phyloP scores from a whole-genome alignment of 2,888 invertebrate species.

The Eledone cirrhosa region DNA sequence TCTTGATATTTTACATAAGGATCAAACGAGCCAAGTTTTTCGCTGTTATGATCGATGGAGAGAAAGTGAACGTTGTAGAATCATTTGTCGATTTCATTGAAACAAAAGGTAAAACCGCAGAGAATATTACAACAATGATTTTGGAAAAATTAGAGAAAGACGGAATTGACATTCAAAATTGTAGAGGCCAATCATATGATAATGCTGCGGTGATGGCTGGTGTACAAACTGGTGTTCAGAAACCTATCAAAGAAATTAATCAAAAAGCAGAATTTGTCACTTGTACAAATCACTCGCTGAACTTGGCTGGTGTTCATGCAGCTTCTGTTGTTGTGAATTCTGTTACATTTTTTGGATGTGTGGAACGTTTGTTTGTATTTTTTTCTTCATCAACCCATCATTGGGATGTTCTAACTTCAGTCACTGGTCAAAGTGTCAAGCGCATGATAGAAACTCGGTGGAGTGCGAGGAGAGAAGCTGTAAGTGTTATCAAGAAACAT shows the following conservation, averaged over 20 bases:
- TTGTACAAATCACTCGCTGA: not conserved
- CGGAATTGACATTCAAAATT: not conserved
- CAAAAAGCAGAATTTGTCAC: too few species aligned
- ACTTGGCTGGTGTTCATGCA: not conserved
- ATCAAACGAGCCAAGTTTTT: not conserved
- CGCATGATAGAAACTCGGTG: too few species aligned
- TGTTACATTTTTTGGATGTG: not conserved
- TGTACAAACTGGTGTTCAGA: not conserved
- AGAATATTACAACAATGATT: conserved; percentile 1
- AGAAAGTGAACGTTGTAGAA: not conserved
- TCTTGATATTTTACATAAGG: too few species aligned
- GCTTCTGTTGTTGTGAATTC: conserved; percentile 2
- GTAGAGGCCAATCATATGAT: not conserved
- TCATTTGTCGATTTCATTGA: conserved; percentile 1
- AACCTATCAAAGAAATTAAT: not conserved
- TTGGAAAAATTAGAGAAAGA: too few species aligned
- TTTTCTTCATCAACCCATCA: too few species aligned
- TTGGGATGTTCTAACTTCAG: too few species aligned
- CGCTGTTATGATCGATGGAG: not conserved
- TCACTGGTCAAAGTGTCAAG: too few species aligned
- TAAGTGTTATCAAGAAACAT: not conserved
- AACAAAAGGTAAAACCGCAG: not conserved
- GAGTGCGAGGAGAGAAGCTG: not conserved
- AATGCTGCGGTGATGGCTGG: not conserved
- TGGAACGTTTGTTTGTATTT: too few species aligned